Evolutionary conservation across 1,140 invertebrate genomes (phyloP), one percentile per base, ranked within the genome.

Genomic region (Ooceraea biroi): DNA sequence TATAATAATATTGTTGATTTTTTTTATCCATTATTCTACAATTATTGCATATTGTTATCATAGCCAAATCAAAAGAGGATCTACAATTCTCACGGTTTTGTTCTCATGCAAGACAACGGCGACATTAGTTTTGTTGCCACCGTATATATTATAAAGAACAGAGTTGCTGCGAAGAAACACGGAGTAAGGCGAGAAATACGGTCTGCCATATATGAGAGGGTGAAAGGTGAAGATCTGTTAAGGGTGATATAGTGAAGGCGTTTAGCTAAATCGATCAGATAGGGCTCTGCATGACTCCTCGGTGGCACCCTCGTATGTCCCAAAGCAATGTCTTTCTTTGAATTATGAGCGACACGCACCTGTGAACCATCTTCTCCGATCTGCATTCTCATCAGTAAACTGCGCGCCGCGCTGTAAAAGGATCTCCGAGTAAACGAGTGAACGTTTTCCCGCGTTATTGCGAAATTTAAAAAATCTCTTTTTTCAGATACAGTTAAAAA

Each of bases 241-340:
- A 92, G 91, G 61, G 82, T 91, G 89, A 92, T 90, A 85, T 92
- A 91, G 84, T 85, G 87, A 78, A 90, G 91, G 83, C 74, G 85
- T 92, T 92, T 89, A 90, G 86, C 88, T 89, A 84, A 90, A 91
- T 89, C 90, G 90, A 92, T 92, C 91, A 91, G 91, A 93, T 92
- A 92, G 82, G 61, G 46, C 82, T 90, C 88, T 83, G 85, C 84
- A 85, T 89, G 85, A 85, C 82, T 85, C 65, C 19, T 63, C 57
- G 63, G 77, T 85, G 80, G 84, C 85, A 85, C 77, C 82, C 84
- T 85, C 72, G 41, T 48, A 77, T 82, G 71, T 85, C 68, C 68
- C 36, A 36, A 17, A 60, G 41, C 52, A 86, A 76, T 88, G 82
- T 71, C 84, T 86, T 87, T 89, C 77, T 83, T 80, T 91, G 87